Evolutionary conservation across 2,797 vertebrate genomes (phyloP).

Genomic region (Ambastaia sidthimunki): DNA sequence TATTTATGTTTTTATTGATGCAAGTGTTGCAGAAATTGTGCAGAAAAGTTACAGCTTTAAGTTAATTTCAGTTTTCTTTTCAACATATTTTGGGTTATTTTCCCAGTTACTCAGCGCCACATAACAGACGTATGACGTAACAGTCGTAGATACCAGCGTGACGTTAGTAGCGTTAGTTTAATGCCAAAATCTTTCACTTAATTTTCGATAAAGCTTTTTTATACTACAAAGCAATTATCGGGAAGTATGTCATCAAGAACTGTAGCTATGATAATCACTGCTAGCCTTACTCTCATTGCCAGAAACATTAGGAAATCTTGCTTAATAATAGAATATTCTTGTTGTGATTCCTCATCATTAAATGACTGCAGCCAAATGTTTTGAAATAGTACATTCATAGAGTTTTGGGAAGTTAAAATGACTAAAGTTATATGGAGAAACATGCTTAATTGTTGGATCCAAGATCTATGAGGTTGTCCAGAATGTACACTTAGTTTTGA

Average conservation of each 20-base stretch:
- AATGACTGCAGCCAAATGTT: constrained; percentile 81
- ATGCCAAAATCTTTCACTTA: no score
- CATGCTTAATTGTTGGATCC: neutral
- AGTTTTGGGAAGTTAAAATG: constrained; percentile 39
- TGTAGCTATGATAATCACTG: constrained; percentile 44
- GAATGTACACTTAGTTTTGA: neutral
- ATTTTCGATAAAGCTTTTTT: no score
- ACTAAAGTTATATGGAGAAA: constrained; percentile 60
- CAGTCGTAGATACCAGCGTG: no score
- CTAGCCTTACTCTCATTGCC: constrained; percentile 60
- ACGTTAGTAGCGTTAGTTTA: no score
- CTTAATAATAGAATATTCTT: constrained; percentile 79
- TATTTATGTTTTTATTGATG: no score
- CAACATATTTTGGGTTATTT: no score
- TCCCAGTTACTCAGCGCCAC: no score
- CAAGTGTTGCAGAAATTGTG: no score
- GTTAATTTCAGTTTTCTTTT: no score
- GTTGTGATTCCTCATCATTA: constrained; percentile 79
- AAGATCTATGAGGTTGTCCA: neutral
- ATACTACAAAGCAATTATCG: neutral
- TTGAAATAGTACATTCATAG: constrained; percentile 76
- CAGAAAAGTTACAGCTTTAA: no score
- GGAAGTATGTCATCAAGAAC: neutral
- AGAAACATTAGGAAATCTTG: constrained; percentile 62
- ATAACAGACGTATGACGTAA: neutral